Evolutionary conservation across 2,797 vertebrate species (phyloP).

Genomic region (Pempheris klunzingeri): DNA sequence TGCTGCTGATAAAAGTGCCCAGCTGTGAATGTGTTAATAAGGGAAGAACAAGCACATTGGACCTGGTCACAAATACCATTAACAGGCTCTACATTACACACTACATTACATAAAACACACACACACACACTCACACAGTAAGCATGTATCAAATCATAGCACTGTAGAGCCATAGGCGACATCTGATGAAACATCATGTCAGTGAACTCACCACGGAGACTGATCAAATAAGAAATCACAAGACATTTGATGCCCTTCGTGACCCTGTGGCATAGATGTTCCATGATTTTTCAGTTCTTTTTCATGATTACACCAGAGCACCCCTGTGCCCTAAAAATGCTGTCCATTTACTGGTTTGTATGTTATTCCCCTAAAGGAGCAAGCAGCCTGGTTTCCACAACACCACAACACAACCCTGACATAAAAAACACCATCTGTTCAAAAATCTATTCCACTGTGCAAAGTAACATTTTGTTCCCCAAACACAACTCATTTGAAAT

Average conservation of each 20-base stretch:
- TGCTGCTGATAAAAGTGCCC: constrained; percentile 19
- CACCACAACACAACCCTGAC: too few species aligned
- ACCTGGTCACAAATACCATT: background rate
- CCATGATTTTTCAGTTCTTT: background rate
- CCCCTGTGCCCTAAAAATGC: background rate
- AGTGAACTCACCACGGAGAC: background rate
- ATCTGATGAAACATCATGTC: background rate
- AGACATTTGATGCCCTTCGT: too few species aligned
- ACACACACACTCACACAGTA: background rate
- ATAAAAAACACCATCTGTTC: background rate
- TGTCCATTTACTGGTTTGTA: background rate
- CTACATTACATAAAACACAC: background rate
- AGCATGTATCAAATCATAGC: background rate
- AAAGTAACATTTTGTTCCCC: background rate
- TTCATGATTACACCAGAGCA: constrained; percentile 8
- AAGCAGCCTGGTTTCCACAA: background rate
- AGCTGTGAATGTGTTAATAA: constrained; percentile 27
- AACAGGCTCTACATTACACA: constrained; percentile 1
- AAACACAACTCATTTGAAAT: too few species aligned
- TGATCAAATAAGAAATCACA: constrained; percentile 2
- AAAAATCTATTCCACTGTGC: background rate
- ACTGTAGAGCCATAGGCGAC: background rate
- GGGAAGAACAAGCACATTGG: constrained; percentile 16
- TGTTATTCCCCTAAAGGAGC: background rate
- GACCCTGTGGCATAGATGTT: background rate